Base-by-base conservation (phyloP, 2,113 vertebrate species). In the Hippocampus zosterae region DNA sequence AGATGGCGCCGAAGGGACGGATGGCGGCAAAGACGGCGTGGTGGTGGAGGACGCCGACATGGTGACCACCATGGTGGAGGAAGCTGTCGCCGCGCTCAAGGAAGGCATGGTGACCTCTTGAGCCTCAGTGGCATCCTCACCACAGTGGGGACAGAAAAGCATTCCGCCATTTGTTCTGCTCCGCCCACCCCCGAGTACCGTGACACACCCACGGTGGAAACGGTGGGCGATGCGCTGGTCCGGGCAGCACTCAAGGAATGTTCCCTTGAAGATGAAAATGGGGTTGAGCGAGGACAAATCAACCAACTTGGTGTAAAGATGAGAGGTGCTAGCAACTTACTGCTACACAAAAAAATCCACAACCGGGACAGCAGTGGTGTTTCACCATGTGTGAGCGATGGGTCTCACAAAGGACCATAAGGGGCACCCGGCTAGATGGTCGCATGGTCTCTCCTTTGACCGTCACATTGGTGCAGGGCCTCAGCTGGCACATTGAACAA, bases 321-420 rank as follows among this genome's bases (percentile, higher is more conserved):
- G 6, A 57, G 1, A 67, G 33, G 2, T 41, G 44, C 46, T 60
- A 63, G 9, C 12, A 25, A 62, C 92, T 91, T 84, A 96, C 95
- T 15, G 92, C 91, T 0, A 95, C 91, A 78, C 95, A 97, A 92
- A 97, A 97, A 90, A 94, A 95, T 55, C 95, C 95, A 12, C 95
- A 97, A 25, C 95, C 95, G 0, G 95, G 95, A 69, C 95, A 97
- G 86, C 95, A 97, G 88, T 97, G 95, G 76, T 97, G 95, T 72
- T 96, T 94, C 65, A 96, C 95, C 95, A 97, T 97, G 78, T 95
- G 92, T 37, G 94, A 93, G 0, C 95, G 95, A 83, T 97, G 95
- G 29, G 81, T 84, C 33, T 97, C 95, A 63, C 95, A 97, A 37
- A 97, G 91, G 19, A 97, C 92, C 94, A 96, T 95, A 57, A 97